Conservation (phyloP, 2,888 invertebrate genomes). For the Agrilus mali region DNA sequence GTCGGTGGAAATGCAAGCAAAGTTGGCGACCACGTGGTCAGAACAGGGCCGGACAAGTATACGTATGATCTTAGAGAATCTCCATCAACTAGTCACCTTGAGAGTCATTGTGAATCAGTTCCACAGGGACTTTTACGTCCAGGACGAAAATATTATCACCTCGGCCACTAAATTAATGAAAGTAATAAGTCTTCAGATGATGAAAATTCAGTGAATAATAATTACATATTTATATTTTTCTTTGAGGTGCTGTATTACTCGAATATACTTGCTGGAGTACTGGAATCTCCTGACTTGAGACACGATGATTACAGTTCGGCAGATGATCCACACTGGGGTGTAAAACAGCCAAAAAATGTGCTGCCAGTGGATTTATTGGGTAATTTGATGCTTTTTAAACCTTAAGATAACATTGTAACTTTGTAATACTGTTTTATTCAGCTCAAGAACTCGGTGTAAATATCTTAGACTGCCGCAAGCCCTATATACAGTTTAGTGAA, state of each 20-base stretch:
- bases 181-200: conserved; percentile 34
- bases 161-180: conserved; percentile 83
- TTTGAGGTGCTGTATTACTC: conserved; percentile 73
- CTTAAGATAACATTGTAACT: not conserved
- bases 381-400: conserved; percentile 12
- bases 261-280: conserved; percentile 70
- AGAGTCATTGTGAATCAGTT: conserved; percentile 69
- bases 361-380: conserved; percentile 49
- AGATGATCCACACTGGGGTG: conserved; percentile 31
- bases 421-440: conserved; percentile 6
- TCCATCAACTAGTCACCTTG: conserved; percentile 81
- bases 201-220: not conserved
- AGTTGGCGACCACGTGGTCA: conserved; percentile 71
- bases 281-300: conserved; percentile 51
- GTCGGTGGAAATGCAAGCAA: conserved; percentile 62
- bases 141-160: conserved; percentile 75
- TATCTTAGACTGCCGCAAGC: conserved; percentile 69
- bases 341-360: conserved; percentile 29
- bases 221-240: conserved; percentile 2
- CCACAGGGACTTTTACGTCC: conserved; percentile 58
- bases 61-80: conserved; percentile 55
- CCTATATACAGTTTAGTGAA: conserved; percentile 73
- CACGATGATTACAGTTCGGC: conserved; percentile 41
- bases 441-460: conserved; percentile 64
- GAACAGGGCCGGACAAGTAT: conserved; percentile 42